phyloP scores from a whole-genome alignment of 2,797 vertebrate genomes.

The Selene dorsalis region DNA sequence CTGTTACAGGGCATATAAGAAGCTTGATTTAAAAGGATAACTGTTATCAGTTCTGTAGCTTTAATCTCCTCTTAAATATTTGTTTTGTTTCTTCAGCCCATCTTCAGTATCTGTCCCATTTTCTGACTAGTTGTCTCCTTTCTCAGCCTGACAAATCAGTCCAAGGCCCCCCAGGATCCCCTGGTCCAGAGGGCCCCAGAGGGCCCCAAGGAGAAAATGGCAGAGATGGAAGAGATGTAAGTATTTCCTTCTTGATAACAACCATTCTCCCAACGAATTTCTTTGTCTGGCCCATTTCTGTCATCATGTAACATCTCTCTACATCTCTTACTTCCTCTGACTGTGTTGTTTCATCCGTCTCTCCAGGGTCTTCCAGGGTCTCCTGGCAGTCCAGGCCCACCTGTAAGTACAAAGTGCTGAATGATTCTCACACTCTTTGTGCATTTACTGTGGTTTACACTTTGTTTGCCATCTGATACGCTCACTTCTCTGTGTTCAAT shows the following conservation, averaged over 20 bases:
- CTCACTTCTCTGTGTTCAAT: neutral
- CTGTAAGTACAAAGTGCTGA: conserved; percentile 76
- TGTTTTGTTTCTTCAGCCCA: neutral
- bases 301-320: neutral
- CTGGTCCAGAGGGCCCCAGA: conserved; percentile 81
- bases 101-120: neutral
- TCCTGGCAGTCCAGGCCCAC: conserved; percentile 78
- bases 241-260: conserved; percentile 30
- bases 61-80: neutral
- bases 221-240: conserved; percentile 86
- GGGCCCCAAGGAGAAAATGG: conserved; percentile 84
- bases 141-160: conserved; percentile 83
- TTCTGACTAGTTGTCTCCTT: conserved; percentile 45
- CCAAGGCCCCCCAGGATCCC: conserved; percentile 82
- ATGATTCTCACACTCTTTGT: neutral
- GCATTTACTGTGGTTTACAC: conserved; percentile 1
- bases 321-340: conserved; percentile 18
- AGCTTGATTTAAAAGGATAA: neutral
- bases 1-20: neutral
- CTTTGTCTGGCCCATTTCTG: neutral
- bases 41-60: neutral
- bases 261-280: neutral
- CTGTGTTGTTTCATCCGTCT: conserved; percentile 16
- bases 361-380: conserved; percentile 84
- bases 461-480: conserved; percentile 12